Percentiles rank a stretch among this genome's conserved stretches.
These are phyloP conservation scores for Ophion obscuratus DNA, from an alignment of 2,888 invertebrate genomes.

Conservation along the genomic window DNA sequence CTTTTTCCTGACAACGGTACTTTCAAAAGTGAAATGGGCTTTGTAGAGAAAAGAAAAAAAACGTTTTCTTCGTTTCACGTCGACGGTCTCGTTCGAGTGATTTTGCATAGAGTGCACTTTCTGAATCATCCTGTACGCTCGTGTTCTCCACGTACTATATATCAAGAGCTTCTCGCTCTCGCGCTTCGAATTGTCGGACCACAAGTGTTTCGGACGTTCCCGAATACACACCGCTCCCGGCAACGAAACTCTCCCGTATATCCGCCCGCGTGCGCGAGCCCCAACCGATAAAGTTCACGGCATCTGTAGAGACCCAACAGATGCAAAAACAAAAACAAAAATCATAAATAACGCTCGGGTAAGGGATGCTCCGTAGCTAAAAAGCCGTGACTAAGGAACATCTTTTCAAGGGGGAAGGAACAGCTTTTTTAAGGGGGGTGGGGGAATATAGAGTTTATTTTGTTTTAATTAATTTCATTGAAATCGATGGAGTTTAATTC, in stretches of 20 bases:
- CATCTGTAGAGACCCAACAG: slow-evolving; percentile 56
- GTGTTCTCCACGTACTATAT: slow-evolving; percentile 30
- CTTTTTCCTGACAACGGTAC: not conserved
- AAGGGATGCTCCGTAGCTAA: slow-evolving; percentile 23
- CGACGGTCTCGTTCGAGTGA: not conserved
- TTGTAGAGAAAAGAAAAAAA: not conserved
- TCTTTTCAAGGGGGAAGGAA: slow-evolving; percentile 59
- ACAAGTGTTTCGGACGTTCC: slow-evolving; percentile 67
- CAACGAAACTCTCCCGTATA: slow-evolving; percentile 34
- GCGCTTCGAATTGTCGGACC: slow-evolving; percentile 65
- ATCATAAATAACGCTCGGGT: slow-evolving; percentile 27
- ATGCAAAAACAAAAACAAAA: slow-evolving; percentile 27
- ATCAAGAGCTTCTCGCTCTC: slow-evolving; percentile 39
- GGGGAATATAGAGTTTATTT: too few species aligned
- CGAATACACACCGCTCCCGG: slow-evolving; percentile 28
- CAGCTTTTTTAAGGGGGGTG: slow-evolving; percentile 41
- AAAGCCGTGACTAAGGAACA: slow-evolving; percentile 47
- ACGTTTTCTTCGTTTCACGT: not conserved
- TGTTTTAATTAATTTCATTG: too few species aligned
- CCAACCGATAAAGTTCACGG: slow-evolving; percentile 60
- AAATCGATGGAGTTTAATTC: too few species aligned
- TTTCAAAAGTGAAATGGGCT: too few species aligned
- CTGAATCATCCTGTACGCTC: slow-evolving; percentile 9
- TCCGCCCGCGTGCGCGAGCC: slow-evolving; percentile 13
- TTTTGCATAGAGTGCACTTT: not conserved